Evolutionary conservation across 2,113 vertebrate species (phyloP), one percentile per base, ranked within the genome.

Genomic region (Megaceryle torquata): DNA sequence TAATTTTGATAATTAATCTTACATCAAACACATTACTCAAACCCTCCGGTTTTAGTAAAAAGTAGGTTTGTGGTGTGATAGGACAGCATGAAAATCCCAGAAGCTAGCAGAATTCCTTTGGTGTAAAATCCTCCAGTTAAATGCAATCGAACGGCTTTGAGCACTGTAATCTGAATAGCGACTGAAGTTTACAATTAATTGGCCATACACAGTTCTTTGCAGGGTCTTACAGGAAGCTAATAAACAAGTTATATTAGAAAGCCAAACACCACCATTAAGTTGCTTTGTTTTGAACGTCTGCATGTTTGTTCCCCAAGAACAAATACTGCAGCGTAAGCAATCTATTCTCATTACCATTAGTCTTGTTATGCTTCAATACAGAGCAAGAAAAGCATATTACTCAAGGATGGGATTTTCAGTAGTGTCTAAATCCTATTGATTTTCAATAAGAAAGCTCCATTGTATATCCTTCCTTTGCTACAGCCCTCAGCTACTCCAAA

Each of bases 91-190:
- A 64, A 84, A 68, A 70, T 53, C n/a, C 19, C 25, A 72, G 25
- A 77, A 28, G n/a, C 18, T 35, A 79, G 18, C 6, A 33, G 13
- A 74, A 88, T 37, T 84, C 18, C 16, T 92, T 89, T 43, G 59
- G 63, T 94, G 95, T 82, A 67, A 85, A 86, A 89, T 78, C 25
- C 39, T 80, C 18, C 72, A 51, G 51, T 54, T 26, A 89, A 88
- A 88, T 17, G 6, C 26, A 71, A 68, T 24, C 0, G 7, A 43
- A 51, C 46, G 15, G 19, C 39, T 71, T 44, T 22, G 37, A 65
- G 13, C 65, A 13, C 21, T 41, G 37, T 69, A 63, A 82, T 10
- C 72, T 71, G 50, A 91, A 48, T 3, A 44, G 60, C 24, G 50
- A 51, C 71, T n/a, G 59, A 74, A 86, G 46, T 60, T 29, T 13